Evolutionary conservation across 2,797 vertebrate species (phyloP), one percentile per base, ranked within the genome.

Genomic region (Bradypus variegatus): DNA sequence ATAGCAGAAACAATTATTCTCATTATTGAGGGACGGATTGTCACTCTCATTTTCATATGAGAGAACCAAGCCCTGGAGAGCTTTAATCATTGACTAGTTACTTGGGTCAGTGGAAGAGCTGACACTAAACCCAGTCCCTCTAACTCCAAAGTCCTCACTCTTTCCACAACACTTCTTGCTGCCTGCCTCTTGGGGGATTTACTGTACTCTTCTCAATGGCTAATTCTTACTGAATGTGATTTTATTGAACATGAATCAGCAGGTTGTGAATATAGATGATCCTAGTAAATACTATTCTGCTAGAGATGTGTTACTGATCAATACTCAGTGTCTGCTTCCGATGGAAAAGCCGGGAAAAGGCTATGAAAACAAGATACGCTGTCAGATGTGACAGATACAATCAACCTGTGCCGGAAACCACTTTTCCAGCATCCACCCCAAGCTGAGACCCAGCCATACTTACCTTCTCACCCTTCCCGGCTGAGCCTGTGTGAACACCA

Each of bases 81-180:
- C 23, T 23, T 81, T 16, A 27, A 21, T 73, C 50, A 41, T n/a
- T 21, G 75, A 58, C 31, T 38, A 6, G 76, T 21, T 36, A 58
- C 27, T 38, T 10, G 13, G 27, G 9, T 78, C 4, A 10, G 25
- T 6, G 0, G 0, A 19, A 69, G 6, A 4, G 36, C 4, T 6
- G 55, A 36, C 19, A 25, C 48, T 14, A 36, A 60, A 27, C 0
- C 10, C 64, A 3, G 25, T 31, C 41, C 58, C 3, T 27, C 5
- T 0, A 9, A 12, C 33, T 65, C 23, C 67, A 38, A 15, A 58
- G 81, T 2, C 33, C 50, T 45, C 25, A 6, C 38, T 53, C 36
- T 38, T 76, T 27, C 70, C 72, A 14, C 5, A 16, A 0, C 4
- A 7, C 41, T 14, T 8, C 62, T 36, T 1, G 5, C 21, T 8